phyloP scores from a whole-genome alignment of 2,113 vertebrate species.

The Brachyhypopomus occidentalis region DNA sequence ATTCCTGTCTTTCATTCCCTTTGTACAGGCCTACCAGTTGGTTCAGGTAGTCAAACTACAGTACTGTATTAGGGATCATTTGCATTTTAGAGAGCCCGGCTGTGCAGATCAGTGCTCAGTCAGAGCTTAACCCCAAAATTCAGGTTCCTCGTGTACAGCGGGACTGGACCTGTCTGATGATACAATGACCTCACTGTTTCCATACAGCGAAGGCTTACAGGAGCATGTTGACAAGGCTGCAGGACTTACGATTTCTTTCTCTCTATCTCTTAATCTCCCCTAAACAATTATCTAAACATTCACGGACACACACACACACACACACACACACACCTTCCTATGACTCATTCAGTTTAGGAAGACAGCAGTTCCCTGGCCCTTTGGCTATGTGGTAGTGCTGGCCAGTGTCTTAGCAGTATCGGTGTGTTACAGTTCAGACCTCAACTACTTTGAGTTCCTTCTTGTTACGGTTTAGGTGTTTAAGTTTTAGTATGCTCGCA shows the following conservation, averaged over 20 bases:
- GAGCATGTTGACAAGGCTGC: background rate
- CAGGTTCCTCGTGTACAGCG: too few species aligned
- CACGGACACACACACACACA: conserved; percentile 23
- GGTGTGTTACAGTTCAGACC: background rate
- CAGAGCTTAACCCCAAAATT: background rate
- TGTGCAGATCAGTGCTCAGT: background rate
- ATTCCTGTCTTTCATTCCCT: conserved; percentile 27
- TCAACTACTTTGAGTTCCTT: too few species aligned
- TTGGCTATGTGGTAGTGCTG: too few species aligned
- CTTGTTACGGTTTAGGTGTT: too few species aligned
- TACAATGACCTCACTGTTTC: background rate
- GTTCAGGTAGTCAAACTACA: background rate
- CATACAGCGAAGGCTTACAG: background rate
- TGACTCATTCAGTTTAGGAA: conserved; percentile 51
- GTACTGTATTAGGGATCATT: background rate
- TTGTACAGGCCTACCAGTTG: background rate
- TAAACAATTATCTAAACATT: conserved; percentile 20
- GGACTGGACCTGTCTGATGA: background rate
- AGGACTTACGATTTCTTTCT: background rate
- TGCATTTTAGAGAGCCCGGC: background rate
- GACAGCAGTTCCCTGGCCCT: background rate
- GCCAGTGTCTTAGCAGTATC: conserved; percentile 17
- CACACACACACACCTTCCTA: conserved; percentile 26
- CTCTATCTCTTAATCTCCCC: background rate
- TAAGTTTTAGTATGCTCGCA: too few species aligned